Evolutionary conservation across 2,113 vertebrate genomes (phyloP).

Genomic region (Cromileptes altivelis): DNA sequence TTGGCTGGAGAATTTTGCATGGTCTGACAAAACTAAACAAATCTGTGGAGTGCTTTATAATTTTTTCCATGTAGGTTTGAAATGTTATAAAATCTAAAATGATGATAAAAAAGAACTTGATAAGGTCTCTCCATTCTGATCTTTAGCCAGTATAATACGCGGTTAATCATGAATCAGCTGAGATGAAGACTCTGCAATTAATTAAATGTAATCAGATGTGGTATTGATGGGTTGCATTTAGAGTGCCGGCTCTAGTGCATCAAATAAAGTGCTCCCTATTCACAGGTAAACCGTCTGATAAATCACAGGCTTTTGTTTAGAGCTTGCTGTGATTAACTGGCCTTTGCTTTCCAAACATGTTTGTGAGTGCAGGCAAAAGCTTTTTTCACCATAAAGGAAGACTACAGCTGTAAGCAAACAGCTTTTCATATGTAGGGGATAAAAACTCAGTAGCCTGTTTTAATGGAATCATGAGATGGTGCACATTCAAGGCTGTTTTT

Average conservation of each 20-base stretch:
- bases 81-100: neutral
- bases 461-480: neutral
- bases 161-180: neutral
- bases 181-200: conserved; percentile 5
- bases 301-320: conserved; percentile 39
- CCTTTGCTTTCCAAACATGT: conserved; percentile 33
- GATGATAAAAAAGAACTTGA: neutral
- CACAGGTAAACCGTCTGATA: conserved; percentile 43
- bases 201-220: conserved; percentile 16
- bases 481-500: neutral
- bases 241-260: conserved; percentile 25
- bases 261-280: conserved; percentile 36
- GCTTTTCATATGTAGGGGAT: neutral
- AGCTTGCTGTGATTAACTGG: conserved; percentile 15
- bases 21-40: neutral
- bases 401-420: neutral
- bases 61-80: neutral
- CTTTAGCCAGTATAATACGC: neutral
- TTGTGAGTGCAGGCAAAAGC: neutral
- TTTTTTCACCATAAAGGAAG: neutral
- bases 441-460: neutral
- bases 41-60: neutral
- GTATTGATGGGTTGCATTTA: conserved; percentile 35
- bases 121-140: neutral
- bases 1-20: neutral